Conservation (phyloP, 2,113 vertebrate genomes). For the Petrocephalus zakoni region DNA sequence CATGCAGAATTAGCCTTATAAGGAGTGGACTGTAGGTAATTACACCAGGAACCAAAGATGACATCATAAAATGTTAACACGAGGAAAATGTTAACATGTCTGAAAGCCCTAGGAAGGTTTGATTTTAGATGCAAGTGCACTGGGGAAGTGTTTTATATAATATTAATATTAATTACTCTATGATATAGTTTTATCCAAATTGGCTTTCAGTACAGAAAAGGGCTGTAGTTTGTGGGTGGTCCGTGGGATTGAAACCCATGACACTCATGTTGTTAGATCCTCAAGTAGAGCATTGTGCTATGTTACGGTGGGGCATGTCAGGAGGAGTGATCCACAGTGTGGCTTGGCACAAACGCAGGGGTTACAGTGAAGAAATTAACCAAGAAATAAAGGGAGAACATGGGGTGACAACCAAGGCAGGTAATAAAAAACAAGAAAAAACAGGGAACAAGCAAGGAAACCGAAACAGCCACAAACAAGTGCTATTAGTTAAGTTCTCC, state of each 20-base stretch:
- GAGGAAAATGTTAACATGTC: not conserved
- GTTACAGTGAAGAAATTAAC: not conserved
- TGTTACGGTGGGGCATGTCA: not conserved
- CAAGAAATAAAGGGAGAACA: not conserved
- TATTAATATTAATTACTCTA: not conserved
- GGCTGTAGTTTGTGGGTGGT: not conserved
- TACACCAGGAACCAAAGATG: not conserved
- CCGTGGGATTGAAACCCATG: not conserved
- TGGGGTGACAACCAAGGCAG: not conserved
- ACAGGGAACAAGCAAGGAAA: not conserved
- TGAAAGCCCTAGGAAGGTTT: not conserved
- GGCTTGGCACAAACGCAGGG: not conserved
- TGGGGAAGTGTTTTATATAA: not conserved
- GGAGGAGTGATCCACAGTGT: not conserved
- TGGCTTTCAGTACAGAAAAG: not conserved
- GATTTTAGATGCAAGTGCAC: not conserved
- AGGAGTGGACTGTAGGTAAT: not conserved
- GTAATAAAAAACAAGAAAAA: not conserved
- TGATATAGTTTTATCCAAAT: not conserved
- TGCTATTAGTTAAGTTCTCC: too few species aligned
- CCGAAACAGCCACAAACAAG: too few species aligned
- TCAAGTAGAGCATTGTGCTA: not conserved
- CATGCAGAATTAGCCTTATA: not conserved
- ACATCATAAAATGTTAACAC: not conserved
- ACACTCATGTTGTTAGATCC: not conserved